Base-by-base conservation (phyloP, 2,113 vertebrate genomes). In the Probosciger aterrimus region DNA sequence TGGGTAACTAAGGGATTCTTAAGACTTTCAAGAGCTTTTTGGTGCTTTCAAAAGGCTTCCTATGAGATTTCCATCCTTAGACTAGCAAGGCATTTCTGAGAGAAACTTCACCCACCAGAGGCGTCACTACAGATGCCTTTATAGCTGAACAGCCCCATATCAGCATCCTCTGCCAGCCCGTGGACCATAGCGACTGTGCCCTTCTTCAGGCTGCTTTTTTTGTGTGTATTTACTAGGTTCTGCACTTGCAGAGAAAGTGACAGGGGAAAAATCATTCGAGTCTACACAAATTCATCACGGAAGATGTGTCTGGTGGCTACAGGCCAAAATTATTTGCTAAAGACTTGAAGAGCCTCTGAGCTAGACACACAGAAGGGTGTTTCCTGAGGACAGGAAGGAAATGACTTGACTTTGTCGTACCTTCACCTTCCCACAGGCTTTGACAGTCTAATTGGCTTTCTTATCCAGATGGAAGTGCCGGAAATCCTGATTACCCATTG, bases 401-500 rank as follows among this genome's bases (percentile, higher is more conserved):
- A 82, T 0, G 1, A 59, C 91, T 92, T 39, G 44, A 14, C 65
- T 90, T 78, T 60, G n/a, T 46, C 0, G 0, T 43, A 79, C 63
- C 73, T 91, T 84, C 74, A 79, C 88, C 92, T 94, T 90, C 90
- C 88, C 88, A 86, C 55, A 55, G 75, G 77, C 77, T 75, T 44
- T 78, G 69, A 46, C 33, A 57, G 67, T 30, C 65, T 79, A 69
- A 92, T 18, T 69, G 86, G 73, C 41, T 92, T 88, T 89, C 62
- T 94, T 69, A 64, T 33, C 28, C 65, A 62, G 81, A 76, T 30
- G 88, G 80, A 93, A 84, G 50, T 1, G 5, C 23, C 3, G 50
- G 93, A 76, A 94, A 88, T 49, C 83, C 95, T 92, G 96, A 94
- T 95, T 91, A 70, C 46, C 88, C 69, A 94, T 95, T 96, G 91